Percentiles rank a stretch among this genome's conserved stretches.
These are phyloP conservation scores for Kradibia gibbosae DNA, from an alignment of 1,140 invertebrate species.

Conservation along the genomic window DNA sequence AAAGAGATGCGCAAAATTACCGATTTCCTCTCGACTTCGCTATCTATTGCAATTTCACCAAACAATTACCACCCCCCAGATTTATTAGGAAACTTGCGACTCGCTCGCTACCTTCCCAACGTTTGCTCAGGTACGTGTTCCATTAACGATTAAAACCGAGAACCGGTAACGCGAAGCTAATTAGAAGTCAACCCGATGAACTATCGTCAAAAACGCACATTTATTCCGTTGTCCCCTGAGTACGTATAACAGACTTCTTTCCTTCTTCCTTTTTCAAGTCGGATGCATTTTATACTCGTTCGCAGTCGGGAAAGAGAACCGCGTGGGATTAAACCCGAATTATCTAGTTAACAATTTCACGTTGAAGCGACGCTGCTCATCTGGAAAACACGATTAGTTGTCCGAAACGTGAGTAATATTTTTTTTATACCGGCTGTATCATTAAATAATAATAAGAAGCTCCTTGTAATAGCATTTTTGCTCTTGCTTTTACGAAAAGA, in stretches of 20 bases:
- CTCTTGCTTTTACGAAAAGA: neutral
- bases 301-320: neutral
- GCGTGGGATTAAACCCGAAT: slow-evolving; percentile 8
- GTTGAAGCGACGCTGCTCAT: neutral
- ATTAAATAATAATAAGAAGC: neutral
- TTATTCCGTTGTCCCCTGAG: neutral
- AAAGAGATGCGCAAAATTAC: neutral
- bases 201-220: slow-evolving; percentile 14
- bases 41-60: slow-evolving; percentile 30
- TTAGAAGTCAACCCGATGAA: neutral
- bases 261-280: neutral
- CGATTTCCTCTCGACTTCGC: neutral
- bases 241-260: neutral
- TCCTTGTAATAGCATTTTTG: neutral
- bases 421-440: neutral
- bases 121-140: too few species aligned
- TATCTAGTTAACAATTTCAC: slow-evolving; percentile 33
- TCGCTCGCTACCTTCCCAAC: too few species aligned
- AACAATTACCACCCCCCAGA: too few species aligned
- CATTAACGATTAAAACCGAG: too few species aligned
- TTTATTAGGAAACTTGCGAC: neutral
- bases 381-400: slow-evolving; percentile 31
- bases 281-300: neutral
- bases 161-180: neutral
- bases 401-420: neutral